These are phyloP conservation scores for Hololepta plana DNA, from an alignment of 2,888 invertebrate species.

Conservation along the genomic window DNA sequence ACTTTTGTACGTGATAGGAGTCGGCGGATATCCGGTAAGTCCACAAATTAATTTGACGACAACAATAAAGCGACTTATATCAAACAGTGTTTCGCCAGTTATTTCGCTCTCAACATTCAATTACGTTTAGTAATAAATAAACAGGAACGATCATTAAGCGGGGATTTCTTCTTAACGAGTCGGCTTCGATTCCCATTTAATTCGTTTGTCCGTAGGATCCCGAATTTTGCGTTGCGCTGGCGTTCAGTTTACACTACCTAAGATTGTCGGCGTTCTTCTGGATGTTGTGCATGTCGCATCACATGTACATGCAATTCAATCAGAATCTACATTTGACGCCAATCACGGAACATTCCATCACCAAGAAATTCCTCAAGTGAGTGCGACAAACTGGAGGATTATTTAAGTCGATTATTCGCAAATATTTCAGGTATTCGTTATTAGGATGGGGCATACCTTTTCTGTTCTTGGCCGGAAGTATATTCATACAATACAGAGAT, in stretches of 20 bases:
- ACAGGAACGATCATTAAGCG: too few relatives aligned
- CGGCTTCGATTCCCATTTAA: too few relatives aligned
- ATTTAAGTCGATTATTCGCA: too few relatives aligned
- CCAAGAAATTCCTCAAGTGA: conserved; percentile 26
- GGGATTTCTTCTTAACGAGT: too few relatives aligned
- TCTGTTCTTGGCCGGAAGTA: conserved; percentile 32
- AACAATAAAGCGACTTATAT: too few relatives aligned
- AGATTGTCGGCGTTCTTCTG: conserved; percentile 47
- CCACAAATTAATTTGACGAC: too few relatives aligned
- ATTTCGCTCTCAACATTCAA: too few relatives aligned
- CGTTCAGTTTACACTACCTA: conserved; percentile 43
- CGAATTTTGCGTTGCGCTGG: conserved; percentile 39
- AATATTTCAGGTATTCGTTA: conserved; percentile 37
- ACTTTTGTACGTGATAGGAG: conserved; percentile 45
- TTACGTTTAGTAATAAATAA: too few relatives aligned
- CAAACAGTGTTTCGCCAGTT: too few relatives aligned
- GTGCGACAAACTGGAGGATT: too few relatives aligned
- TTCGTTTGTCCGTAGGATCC: conserved; percentile 30
- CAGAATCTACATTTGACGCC: conserved; percentile 31
- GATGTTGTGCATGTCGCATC: conserved; percentile 47
- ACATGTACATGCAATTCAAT: conserved; percentile 37
- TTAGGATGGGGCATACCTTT: conserved; percentile 48
- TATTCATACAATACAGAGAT: conserved; percentile 33
- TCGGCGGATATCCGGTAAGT: conserved; percentile 45
- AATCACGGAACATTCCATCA: conserved; percentile 27